phyloP scores from a whole-genome alignment of 2,888 invertebrate genomes.

The Sinopyrophorus schimmeli region DNA sequence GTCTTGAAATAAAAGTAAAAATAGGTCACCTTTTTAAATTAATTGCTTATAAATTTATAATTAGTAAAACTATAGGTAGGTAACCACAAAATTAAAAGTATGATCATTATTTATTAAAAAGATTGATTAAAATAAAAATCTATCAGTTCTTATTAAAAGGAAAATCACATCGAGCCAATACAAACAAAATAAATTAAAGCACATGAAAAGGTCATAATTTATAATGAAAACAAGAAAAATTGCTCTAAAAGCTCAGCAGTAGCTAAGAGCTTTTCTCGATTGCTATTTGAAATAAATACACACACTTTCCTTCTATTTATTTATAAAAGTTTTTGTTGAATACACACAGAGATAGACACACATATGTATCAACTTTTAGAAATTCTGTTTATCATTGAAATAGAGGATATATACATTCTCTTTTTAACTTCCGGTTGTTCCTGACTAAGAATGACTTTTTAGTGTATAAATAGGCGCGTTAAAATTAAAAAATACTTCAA shows the following conservation, averaged over 20 bases:
- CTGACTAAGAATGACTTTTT: background rate
- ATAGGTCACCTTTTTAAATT: too few species aligned
- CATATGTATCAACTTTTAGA: background rate
- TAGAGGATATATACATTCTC: background rate
- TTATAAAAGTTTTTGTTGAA: background rate
- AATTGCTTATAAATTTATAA: too few species aligned
- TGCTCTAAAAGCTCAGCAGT: constrained; percentile 19
- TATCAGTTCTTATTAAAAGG: too few species aligned
- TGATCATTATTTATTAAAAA: too few species aligned
- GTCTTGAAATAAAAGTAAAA: too few species aligned
- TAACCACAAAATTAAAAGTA: too few species aligned
- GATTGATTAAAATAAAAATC: too few species aligned
- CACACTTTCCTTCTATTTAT: background rate
- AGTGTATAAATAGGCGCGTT: too few species aligned
- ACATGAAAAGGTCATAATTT: background rate
- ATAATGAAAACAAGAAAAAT: constrained; percentile 5
- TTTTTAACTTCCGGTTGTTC: background rate
- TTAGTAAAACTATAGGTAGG: too few species aligned
- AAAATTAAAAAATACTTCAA: too few species aligned
- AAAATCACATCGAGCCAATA: constrained; percentile 1
- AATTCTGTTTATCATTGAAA: background rate
- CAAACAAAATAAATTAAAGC: constrained; percentile 1
- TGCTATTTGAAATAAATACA: constrained; percentile 12
- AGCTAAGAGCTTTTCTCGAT: constrained; percentile 20
- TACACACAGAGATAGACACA: background rate